Evolutionary conservation across 2,888 invertebrate genomes (phyloP), one percentile per base, ranked within the genome.

Genomic region (Deroplatys truncata): DNA sequence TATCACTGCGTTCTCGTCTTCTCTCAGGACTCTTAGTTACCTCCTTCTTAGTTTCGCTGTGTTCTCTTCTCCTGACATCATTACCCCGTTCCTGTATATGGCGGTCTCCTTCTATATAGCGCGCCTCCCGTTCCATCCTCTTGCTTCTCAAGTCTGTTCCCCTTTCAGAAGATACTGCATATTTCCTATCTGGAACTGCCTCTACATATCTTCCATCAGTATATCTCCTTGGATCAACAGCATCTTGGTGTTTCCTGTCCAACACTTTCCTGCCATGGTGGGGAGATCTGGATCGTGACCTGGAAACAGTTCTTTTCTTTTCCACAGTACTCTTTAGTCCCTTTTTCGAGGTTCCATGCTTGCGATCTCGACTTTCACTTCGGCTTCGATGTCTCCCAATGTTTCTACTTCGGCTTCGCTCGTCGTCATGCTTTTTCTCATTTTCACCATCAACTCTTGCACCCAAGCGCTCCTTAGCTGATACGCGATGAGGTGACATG

Each of bases 391-490:
- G 88, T 85, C 89, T 86, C 10, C 31, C 72, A 13, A 72, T 82
- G 10, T 82, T 72, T 20, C 31, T 89, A 72, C 83, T 89, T 13
- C 84, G 86, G 56, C 86, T 49, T 28, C 83, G 82, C 82, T 89
- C 89, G n/a, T 88, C 88, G 7, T 89, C 86, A 28, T 86, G 82
- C 43, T 88, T 90, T 88, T 84, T 29, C 31, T 84, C 84, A 25
- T 9, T 56, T 10, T 84, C 87, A 13, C 95, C 95, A 90, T 96
- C 96, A 0, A 97, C 95, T 93, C 97, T 97, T 1, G 96, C 96
- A 0, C 97, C 98, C 7, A 98, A 94, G 85, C 98, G 94, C 91
- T 97, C 97, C 93, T 97, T 97, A 0, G 97, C 96, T 0, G 97
- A 97, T 56, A 97, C 92, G 91, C 96, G 94, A 0, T 95, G 95